Evolutionary conservation across 2,797 vertebrate species (phyloP), one percentile per base, ranked within the genome.

Genomic region (Thunnus albacares): DNA sequence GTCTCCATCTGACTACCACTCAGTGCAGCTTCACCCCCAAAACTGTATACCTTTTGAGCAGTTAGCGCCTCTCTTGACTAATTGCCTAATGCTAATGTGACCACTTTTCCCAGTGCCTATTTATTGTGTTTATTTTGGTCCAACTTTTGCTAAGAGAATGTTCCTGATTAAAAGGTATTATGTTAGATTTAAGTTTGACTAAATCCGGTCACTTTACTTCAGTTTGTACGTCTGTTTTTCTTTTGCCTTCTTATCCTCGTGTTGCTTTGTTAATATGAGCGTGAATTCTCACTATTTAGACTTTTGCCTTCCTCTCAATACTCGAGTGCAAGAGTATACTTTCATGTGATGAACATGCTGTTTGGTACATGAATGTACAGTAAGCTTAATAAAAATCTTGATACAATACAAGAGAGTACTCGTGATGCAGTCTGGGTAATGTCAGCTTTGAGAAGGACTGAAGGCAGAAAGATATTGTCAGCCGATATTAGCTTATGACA

Each of bases 311-410:
- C 71, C 74, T 85, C 79, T 79, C 56, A 77, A 58, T 75, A 79
- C 80, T 63, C 20, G 15, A 77, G 61, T 69, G 71, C 77, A 85
- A 63, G 68, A 87, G 77, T 84, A 75, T 59, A 83, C 77, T 88
- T 90, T 86, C 82, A 89, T 87, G 90, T 88, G 63, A 91, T 78
- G 59, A 69, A 83, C 82, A 81, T 81, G 76, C 86, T 86, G 86
- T 92, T 93, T 92, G 87, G 76, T 91, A 89, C 89, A 90, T 90
- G 83, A 91, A 89, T 94, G 92, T 94, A 93, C 85, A 92, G 91
- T 82, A 82, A 71, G 84, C 91, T 84, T 81, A 93, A 95, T 94
- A 93, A 94, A 93, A 87, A 79, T 77, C 79, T 92, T 89, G 79
- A 86, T 85, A 85, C 82, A 83, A 71, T 22, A 70, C 7, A 47